These are phyloP conservation scores for Echinops telfairi DNA, from an alignment of 2,113 vertebrate genomes.

Conservation along the genomic window DNA sequence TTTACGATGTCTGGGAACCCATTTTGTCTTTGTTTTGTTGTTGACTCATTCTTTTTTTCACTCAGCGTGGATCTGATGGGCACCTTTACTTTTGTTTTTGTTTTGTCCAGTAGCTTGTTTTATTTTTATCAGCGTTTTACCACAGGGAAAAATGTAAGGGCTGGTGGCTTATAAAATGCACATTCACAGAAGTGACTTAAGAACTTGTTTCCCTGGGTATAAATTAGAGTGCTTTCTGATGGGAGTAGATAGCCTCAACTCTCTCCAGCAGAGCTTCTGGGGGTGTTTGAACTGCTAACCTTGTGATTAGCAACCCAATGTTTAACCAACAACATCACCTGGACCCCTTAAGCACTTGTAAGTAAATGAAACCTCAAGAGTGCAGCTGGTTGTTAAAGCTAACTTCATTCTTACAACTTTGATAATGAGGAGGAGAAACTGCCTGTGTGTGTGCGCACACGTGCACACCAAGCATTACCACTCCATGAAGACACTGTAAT, in stretches of 20 bases:
- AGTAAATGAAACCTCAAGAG: slow-evolving; percentile 31
- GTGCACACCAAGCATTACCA: not conserved
- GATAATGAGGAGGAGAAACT: not conserved
- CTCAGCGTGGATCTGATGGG: slow-evolving; percentile 1
- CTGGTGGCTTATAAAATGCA: not conserved
- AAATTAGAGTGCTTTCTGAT: not conserved
- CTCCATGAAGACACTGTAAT: not conserved
- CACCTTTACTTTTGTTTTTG: not conserved
- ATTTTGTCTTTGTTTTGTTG: not conserved
- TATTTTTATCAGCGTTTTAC: slow-evolving; percentile 30
- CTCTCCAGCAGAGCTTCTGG: too few species aligned
- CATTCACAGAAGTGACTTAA: not conserved
- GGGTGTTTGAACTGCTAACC: too few species aligned
- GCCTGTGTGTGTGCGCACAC: not conserved
- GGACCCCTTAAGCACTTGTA: slow-evolving; percentile 12
- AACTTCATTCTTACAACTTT: slow-evolving; percentile 3
- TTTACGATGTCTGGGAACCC: not conserved
- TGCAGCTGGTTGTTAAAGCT: slow-evolving; percentile 26
- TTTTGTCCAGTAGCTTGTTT: not conserved
- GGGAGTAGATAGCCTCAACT: too few species aligned
- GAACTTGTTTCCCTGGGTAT: not conserved
- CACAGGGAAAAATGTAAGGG: not conserved
- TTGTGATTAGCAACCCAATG: too few species aligned
- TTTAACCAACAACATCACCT: too few species aligned
- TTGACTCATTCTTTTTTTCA: slow-evolving; percentile 26